These are phyloP conservation scores for Siphamia tubifer DNA, from an alignment of 2,113 vertebrate genomes.

Conservation along the genomic window DNA sequence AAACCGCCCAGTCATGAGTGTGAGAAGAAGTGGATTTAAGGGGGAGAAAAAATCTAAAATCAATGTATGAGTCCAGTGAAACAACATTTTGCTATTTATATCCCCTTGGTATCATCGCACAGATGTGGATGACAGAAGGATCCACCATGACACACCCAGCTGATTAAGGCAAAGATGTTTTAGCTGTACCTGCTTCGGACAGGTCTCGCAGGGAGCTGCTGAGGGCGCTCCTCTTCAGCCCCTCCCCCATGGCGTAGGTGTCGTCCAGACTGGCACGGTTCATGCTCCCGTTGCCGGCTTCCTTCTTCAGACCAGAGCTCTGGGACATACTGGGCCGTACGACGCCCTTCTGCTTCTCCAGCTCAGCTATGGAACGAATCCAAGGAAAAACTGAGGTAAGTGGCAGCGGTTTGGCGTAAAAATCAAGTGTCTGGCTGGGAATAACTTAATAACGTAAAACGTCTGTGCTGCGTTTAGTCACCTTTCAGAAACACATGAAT, in stretches of 20 bases:
- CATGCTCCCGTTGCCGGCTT: slow-evolving; percentile 87
- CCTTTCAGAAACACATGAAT: neutral
- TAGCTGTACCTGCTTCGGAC: slow-evolving; percentile 90
- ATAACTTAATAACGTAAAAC: neutral
- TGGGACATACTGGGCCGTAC: slow-evolving; percentile 95
- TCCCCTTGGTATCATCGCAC: slow-evolving; percentile 37
- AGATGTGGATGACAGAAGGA: slow-evolving; percentile 30
- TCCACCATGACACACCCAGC: neutral
- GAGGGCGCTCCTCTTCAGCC: slow-evolving; percentile 94
- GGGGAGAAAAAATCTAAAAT: slow-evolving; percentile 21
- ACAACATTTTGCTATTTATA: slow-evolving; percentile 72
- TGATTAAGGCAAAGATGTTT: slow-evolving; percentile 23
- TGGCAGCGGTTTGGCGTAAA: neutral
- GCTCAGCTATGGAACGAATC: slow-evolving; percentile 84
- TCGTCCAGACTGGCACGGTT: slow-evolving; percentile 94
- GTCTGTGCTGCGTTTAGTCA: neutral
- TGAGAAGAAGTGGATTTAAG: slow-evolving; percentile 39
- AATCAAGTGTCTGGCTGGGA: neutral
- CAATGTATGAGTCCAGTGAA: slow-evolving; percentile 53
- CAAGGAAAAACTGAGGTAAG: slow-evolving; percentile 35
- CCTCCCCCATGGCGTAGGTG: slow-evolving; percentile 93
- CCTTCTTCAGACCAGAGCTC: slow-evolving; percentile 93
- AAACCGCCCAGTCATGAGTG: slow-evolving; percentile 43
- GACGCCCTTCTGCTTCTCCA: slow-evolving; percentile 98
- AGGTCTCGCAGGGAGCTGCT: slow-evolving; percentile 96